Conservation (phyloP, 2,113 vertebrate species). For the Isichthys henryi region DNA sequence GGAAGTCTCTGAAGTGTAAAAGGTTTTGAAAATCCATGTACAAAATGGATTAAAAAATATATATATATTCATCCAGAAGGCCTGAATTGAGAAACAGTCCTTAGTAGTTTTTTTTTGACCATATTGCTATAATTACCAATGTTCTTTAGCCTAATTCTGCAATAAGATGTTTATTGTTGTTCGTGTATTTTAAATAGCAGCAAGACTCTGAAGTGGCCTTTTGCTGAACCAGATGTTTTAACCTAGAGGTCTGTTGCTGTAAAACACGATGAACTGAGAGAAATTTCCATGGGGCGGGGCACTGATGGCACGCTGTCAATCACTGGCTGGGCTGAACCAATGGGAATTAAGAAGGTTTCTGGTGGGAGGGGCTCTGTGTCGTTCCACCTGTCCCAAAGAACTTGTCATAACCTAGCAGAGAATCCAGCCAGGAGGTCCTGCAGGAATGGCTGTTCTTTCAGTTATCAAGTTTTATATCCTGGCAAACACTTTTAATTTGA, state of each 20-base stretch:
- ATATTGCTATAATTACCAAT: slow-evolving; percentile 1
- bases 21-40: slow-evolving; percentile 3
- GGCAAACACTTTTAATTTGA: background rate
- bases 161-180: background rate
- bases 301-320: background rate
- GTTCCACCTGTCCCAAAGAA: background rate
- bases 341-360: background rate
- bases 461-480: background rate
- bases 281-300: background rate
- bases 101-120: background rate
- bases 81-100: background rate
- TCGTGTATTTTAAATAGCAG: background rate
- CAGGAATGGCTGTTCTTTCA: background rate
- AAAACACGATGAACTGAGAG: background rate
- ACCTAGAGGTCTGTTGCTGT: background rate
- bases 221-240: background rate
- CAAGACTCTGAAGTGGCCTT: background rate
- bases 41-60: background rate
- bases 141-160: background rate
- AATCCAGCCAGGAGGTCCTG: background rate
- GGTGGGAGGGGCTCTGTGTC: background rate
- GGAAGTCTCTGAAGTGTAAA: slow-evolving; percentile 5
- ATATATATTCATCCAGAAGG: background rate
- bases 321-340: background rate
- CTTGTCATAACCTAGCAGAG: background rate